A percentile compares a stretch with the other conserved stretches of the same genome.
phyloP scores from a whole-genome alignment of 2,797 vertebrate genomes.

The Bovichtus variegatus region DNA sequence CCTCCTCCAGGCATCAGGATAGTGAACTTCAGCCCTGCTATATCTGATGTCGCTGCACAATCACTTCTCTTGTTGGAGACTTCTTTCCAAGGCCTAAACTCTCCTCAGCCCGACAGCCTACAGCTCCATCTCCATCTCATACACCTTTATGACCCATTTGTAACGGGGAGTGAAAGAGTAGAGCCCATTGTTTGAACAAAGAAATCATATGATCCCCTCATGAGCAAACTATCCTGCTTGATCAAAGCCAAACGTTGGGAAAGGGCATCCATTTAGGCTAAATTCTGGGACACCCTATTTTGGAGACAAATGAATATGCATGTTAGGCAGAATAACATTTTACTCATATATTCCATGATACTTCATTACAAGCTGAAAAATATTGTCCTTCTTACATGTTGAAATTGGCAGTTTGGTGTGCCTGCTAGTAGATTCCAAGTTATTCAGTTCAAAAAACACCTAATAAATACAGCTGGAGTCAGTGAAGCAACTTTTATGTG shows the following conservation, averaged over 20 bases:
- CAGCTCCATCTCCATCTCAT: conserved; percentile 31
- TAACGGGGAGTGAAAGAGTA: conserved; percentile 34
- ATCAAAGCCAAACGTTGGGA: conserved; percentile 17
- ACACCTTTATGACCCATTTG: conserved; percentile 56
- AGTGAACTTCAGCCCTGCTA: conserved; percentile 16
- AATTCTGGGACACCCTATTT: neutral
- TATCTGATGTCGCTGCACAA: conserved; percentile 57
- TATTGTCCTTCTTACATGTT: neutral
- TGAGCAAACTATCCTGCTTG: conserved; percentile 30
- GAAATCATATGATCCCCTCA: conserved; percentile 63
- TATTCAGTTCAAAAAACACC: neutral
- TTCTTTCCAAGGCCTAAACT: neutral
- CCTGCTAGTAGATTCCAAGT: neutral
- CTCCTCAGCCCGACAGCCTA: conserved; percentile 22
- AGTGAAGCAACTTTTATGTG: conserved; percentile 2
- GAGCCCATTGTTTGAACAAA: conserved; percentile 46
- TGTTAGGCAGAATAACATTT: conserved; percentile 5
- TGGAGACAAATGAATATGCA: neutral
- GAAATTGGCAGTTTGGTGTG: neutral
- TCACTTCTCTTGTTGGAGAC: conserved; percentile 53
- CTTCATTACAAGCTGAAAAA: neutral
- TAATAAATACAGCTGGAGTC: conserved; percentile 6
- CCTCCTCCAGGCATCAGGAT: conserved; percentile 31
- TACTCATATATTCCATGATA: neutral
- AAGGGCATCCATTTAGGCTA: neutral